A percentile compares a stretch with the other conserved stretches of the same genome.
Conservation (phyloP, 2,888 invertebrate genomes). For the Autographa gamma region DNA sequence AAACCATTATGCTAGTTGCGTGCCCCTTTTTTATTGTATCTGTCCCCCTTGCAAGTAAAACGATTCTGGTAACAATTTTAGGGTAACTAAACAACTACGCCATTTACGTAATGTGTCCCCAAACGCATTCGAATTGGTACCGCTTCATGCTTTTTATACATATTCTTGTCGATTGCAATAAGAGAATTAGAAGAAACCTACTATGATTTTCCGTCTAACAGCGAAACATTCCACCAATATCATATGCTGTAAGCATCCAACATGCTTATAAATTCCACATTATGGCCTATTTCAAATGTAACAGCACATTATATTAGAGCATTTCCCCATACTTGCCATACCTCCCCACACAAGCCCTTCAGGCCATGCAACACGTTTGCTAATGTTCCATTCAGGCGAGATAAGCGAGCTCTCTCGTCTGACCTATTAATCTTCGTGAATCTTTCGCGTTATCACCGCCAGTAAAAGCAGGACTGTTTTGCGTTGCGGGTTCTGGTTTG, state of each 20-base stretch:
- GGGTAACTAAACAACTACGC: neutral
- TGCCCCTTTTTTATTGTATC: neutral
- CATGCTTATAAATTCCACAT: neutral
- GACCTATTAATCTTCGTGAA: constrained; percentile 47
- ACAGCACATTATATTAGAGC: neutral
- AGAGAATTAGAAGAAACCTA: no score
- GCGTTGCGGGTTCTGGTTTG: constrained; percentile 28
- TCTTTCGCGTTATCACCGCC: constrained; percentile 42
- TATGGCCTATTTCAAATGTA: neutral
- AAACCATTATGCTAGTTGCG: neutral
- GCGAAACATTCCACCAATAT: no score
- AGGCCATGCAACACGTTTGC: constrained; percentile 45
- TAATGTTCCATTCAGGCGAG: constrained; percentile 52
- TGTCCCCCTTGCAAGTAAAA: neutral
- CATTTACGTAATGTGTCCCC: neutral
- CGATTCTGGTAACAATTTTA: neutral
- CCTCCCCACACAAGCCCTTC: constrained; percentile 25
- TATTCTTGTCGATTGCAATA: no score
- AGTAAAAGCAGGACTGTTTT: constrained; percentile 37
- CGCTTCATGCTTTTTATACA: neutral
- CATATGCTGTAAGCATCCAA: neutral
- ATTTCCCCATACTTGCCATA: constrained; percentile 44
- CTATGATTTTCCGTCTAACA: no score
- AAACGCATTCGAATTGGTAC: neutral
- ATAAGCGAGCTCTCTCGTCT: constrained; percentile 38